phyloP scores from a whole-genome alignment of 2,888 invertebrate species.

The Rotaria magnacalcarata region DNA sequence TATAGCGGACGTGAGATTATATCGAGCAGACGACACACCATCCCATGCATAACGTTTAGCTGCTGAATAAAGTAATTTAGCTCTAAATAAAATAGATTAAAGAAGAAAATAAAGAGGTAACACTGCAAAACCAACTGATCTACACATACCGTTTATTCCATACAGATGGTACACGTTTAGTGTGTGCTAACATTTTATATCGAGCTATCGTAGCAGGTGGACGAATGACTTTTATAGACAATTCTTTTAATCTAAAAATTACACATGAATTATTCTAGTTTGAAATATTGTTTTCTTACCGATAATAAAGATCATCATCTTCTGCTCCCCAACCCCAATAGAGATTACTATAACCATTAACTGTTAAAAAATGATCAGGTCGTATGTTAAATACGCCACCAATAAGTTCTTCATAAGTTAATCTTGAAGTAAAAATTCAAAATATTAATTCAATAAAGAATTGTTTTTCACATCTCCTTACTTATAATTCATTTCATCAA shows the following conservation, averaged over 20 bases:
- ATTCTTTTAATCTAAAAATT: constrained; percentile 51
- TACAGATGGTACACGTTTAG: constrained; percentile 52
- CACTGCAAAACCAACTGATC: background rate
- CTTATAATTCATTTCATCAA: constrained; percentile 67
- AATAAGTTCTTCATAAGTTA: constrained; percentile 59
- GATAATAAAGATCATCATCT: constrained; percentile 55
- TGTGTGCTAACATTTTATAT: constrained; percentile 90
- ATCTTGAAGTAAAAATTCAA: constrained; percentile 3
- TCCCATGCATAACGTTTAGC: constrained; percentile 60
- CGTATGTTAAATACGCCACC: constrained; percentile 60
- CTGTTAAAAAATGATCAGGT: constrained; percentile 56
- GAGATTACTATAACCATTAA: constrained; percentile 60
- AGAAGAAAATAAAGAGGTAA: constrained; percentile 49
- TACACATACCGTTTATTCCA: constrained; percentile 52
- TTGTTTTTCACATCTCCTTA: constrained; percentile 47
- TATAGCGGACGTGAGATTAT: constrained; percentile 35
- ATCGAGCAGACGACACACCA: constrained; percentile 42
- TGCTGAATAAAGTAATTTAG: constrained; percentile 77
- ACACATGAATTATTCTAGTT: background rate
- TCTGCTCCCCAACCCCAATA: constrained; percentile 61
- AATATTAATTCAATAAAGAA: background rate
- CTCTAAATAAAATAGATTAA: constrained; percentile 63
- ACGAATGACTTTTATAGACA: constrained; percentile 78
- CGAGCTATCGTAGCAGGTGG: constrained; percentile 86
- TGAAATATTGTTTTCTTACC: constrained; percentile 47